A percentile compares a stretch with the other conserved stretches of the same genome.
Conservation (phyloP, 1,140 invertebrate species). For the Pachypeltis micranthus region DNA sequence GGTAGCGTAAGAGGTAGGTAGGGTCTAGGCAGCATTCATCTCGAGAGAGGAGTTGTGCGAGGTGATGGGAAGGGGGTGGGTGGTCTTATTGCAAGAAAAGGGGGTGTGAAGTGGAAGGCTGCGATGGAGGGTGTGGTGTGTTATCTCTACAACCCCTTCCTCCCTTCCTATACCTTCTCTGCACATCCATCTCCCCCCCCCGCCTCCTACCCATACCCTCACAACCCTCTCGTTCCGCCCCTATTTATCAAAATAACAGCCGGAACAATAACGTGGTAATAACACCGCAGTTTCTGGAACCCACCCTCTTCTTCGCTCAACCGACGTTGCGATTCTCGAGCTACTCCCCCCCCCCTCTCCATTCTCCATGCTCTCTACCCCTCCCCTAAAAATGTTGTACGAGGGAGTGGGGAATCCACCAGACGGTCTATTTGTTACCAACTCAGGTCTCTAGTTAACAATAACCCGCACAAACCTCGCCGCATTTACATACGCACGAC, state of each 20-base stretch:
- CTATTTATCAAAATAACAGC: slow-evolving; percentile 24
- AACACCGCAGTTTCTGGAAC: slow-evolving; percentile 13
- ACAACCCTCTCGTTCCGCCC: neutral
- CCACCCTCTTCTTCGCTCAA: neutral
- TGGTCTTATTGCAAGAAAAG: neutral
- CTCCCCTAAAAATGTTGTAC: neutral
- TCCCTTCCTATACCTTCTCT: slow-evolving; percentile 4
- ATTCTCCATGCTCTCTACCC: neutral
- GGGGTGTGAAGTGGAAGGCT: neutral
- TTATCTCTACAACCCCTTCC: neutral
- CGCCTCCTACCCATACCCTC: neutral
- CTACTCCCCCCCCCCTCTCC: neutral
- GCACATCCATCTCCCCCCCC: slow-evolving; percentile 8
- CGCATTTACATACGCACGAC: slow-evolving; percentile 5
- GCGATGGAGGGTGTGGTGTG: too few species aligned
- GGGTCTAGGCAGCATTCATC: neutral
- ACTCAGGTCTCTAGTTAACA: slow-evolving; percentile 3
- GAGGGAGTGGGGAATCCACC: neutral
- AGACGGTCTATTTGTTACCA: slow-evolving; percentile 1
- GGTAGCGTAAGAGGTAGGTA: neutral
- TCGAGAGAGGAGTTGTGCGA: neutral
- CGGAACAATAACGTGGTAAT: slow-evolving; percentile 23
- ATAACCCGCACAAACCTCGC: slow-evolving; percentile 6
- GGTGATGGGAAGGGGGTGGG: neutral
- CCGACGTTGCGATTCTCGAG: neutral